Evolutionary conservation across 2,888 invertebrate species (phyloP).

Genomic region (Pterostichus madidus): DNA sequence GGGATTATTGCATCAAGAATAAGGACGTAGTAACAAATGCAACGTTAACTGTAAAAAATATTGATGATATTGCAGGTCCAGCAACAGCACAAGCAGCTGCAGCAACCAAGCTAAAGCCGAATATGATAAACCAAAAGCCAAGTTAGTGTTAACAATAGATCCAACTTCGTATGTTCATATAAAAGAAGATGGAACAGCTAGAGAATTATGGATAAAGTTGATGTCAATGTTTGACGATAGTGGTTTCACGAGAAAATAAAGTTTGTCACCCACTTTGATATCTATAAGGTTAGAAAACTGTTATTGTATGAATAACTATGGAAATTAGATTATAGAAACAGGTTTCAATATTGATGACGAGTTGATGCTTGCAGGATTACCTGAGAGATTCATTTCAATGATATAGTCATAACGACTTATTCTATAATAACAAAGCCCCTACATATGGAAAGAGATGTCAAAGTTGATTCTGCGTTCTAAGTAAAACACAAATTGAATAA

Average conservation of each 20-base stretch:
- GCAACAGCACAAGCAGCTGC: neutral
- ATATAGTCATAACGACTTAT: slow-evolving; percentile 68
- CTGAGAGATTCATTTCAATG: too few species aligned
- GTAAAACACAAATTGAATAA: too few species aligned
- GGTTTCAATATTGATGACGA: slow-evolving; percentile 70
- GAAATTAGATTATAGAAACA: slow-evolving; percentile 70
- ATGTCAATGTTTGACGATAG: slow-evolving; percentile 69
- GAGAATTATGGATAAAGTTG: slow-evolving; percentile 69
- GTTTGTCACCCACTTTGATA: slow-evolving; percentile 69
- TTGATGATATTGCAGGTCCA: neutral
- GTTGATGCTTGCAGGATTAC: slow-evolving; percentile 68
- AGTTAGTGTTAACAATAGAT: slow-evolving; percentile 69
- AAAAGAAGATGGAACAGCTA: slow-evolving; percentile 68
- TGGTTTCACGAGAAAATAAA: slow-evolving; percentile 69
- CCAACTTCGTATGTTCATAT: slow-evolving; percentile 70
- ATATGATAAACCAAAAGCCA: slow-evolving; percentile 68
- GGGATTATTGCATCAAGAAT: slow-evolving; percentile 66
- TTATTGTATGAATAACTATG: slow-evolving; percentile 68
- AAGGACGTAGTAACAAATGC: neutral
- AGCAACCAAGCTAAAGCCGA: slow-evolving; percentile 44
- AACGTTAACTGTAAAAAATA: neutral
- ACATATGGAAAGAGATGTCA: too few species aligned
- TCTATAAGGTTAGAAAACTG: slow-evolving; percentile 67
- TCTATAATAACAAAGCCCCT: slow-evolving; percentile 69
- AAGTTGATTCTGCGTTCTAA: too few species aligned